Conservation (phyloP, 2,797 vertebrate species). For the Danio aesculapii region DNA sequence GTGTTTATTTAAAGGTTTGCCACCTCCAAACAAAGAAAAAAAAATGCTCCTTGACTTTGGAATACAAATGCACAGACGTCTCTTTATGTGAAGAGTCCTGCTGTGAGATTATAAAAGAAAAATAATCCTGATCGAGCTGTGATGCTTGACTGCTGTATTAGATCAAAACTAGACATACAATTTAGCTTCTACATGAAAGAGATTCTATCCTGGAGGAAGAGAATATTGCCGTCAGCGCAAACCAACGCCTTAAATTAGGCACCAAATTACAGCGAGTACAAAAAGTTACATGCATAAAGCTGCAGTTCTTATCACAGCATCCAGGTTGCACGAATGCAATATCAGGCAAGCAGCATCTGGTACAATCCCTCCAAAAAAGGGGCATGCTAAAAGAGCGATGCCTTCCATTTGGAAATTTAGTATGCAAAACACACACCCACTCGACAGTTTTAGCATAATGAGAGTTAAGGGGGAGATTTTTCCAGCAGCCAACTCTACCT, state of each 20-base stretch:
- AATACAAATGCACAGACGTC: not conserved
- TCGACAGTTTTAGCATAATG: constrained; percentile 31
- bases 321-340: constrained; percentile 9
- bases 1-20: constrained; percentile 4
- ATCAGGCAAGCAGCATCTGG: constrained; percentile 14
- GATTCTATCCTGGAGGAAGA: not conserved
- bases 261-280: not conserved
- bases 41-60: not conserved
- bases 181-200: not conserved
- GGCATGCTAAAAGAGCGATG: constrained; percentile 2
- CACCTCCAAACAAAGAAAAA: not conserved
- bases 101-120: not conserved
- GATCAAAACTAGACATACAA: constrained; percentile 19
- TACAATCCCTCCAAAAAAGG: not conserved
- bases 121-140: not conserved
- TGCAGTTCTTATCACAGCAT: not conserved
- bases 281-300: not conserved
- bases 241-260: not conserved
- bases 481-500: constrained; percentile 30
- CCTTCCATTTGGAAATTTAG: constrained; percentile 6
- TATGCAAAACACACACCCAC: constrained; percentile 34
- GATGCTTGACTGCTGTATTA: constrained; percentile 7
- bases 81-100: not conserved
- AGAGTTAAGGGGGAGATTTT: constrained; percentile 21
- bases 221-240: not conserved